Evolutionary conservation across 30 jellyfish, hydroid and myxozoan genomes (phyloP), one percentile per base, ranked within the genome.

Genomic region (Cassiopea xamachana): DNA sequence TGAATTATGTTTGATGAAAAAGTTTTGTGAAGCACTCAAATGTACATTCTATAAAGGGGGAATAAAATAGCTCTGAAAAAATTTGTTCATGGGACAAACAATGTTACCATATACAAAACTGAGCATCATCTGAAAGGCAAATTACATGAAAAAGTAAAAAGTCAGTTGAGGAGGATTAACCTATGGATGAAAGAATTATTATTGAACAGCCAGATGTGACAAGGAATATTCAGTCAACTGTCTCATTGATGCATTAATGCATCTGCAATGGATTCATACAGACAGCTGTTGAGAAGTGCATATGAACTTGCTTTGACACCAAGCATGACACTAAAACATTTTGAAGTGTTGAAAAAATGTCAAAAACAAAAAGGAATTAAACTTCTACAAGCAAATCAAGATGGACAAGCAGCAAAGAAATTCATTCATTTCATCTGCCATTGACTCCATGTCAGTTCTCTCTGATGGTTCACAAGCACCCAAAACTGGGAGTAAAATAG

Each of bases 241-340:
- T 83, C 59, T 43, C 44, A 1, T 71, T 79, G 39, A 18, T 84
- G 79, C 87, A 60, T 84, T 27, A 71, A 47, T 60, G 72, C 86
- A 64, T 76, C 95, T 9, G 76, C 89, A 43, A 61, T 10, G 47
- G 95, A 78, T 59, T 75, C 91, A 3, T 88, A 77, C 91, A 46
- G 68, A 64, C 77, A 88, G 80, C 59, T 88, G 85, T 47, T 88
- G 69, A 46, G 86, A 46, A 80, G 92, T 60, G 91, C 86, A 18
- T 78, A 88, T 88, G 91, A 88, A 59, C 85, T 77, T 49, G 95
- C 86, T 67, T 43, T 67, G 78, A 45, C 87, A 67, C 80, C 91
- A 79, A 88, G 89, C 79, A 48, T 77, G 95, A 85, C 91, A 48
- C 79, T 80, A 69, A 77, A 60, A 82, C 91, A 79, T 77, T 88